Evolutionary conservation across 1,140 invertebrate species (phyloP).

Genomic region (Heliconius congener): DNA sequence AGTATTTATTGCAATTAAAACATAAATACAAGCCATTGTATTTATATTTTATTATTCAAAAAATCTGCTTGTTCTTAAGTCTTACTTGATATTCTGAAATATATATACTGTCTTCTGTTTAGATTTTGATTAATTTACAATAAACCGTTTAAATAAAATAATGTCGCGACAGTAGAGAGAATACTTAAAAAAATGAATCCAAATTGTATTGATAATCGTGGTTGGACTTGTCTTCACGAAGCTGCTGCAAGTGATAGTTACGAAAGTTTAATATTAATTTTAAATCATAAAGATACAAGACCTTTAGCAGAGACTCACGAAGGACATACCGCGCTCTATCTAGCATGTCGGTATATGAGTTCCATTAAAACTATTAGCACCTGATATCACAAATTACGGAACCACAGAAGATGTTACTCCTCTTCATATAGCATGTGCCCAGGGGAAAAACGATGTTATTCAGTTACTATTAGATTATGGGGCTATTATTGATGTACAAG

Average conservation of each 20-base stretch:
- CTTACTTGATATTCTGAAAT: not conserved
- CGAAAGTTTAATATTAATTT: conserved; percentile 64
- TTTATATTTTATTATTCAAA: not conserved
- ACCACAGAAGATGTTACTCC: conserved; percentile 83
- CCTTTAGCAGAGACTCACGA: conserved; percentile 71
- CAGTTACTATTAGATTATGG: conserved; percentile 84
- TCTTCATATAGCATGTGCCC: conserved; percentile 85
- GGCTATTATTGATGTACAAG: conserved; percentile 85
- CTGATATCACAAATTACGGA: conserved; percentile 72
- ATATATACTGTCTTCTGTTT: not conserved
- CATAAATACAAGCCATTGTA: not conserved
- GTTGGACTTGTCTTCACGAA: conserved; percentile 78
- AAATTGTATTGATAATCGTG: conserved; percentile 74
- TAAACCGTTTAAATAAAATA: conserved; percentile 39
- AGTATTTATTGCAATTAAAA: not conserved
- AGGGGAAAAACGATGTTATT: conserved; percentile 83
- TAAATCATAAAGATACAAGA: conserved; percentile 60
- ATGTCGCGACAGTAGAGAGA: conserved; percentile 56
- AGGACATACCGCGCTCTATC: conserved; percentile 75
- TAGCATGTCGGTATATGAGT: conserved; percentile 65
- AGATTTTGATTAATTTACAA: not conserved
- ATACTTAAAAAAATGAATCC: conserved; percentile 73
- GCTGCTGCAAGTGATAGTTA: conserved; percentile 71
- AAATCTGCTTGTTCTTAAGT: not conserved
- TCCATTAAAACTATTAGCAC: conserved; percentile 63